Percentiles rank a stretch among this genome's conserved stretches.
Evolutionary conservation across 2,888 invertebrate species (phyloP).

Genomic region (Chaitophorus viminalis): DNA sequence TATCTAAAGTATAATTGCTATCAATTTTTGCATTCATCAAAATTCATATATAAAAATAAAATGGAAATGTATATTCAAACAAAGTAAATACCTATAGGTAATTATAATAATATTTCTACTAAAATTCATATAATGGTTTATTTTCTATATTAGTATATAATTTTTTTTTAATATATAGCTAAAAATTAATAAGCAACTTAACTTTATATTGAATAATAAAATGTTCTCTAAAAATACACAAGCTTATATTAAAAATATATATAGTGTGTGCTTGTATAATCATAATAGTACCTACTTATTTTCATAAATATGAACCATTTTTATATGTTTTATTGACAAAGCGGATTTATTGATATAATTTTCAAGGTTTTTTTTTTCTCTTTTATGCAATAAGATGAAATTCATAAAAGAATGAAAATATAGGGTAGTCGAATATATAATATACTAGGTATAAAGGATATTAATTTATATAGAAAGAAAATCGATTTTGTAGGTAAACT

Average conservation of each 20-base stretch:
- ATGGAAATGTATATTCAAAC: too few relatives aligned
- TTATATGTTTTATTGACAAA: background rate
- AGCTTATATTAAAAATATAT: background rate
- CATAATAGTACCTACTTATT: background rate
- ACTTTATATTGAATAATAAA: background rate
- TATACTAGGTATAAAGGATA: background rate
- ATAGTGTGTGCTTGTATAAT: background rate
- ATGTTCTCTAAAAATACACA: background rate
- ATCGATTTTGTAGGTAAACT: constrained; percentile 1
- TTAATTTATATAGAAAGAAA: constrained; percentile 10
- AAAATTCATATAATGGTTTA: too few relatives aligned
- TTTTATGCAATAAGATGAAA: background rate
- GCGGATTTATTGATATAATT: too few relatives aligned
- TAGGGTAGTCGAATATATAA: background rate
- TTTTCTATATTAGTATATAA: too few relatives aligned
- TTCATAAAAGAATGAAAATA: constrained; percentile 32
- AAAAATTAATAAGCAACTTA: background rate
- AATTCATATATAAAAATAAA: too few relatives aligned
- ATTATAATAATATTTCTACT: too few relatives aligned
- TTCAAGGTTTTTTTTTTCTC: background rate
- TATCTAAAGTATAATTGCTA: too few relatives aligned
- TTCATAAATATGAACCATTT: background rate
- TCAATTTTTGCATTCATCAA: too few relatives aligned
- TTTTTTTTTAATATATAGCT: background rate
- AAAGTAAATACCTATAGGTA: too few relatives aligned